Conservation (phyloP, 2,797 vertebrate genomes). For the Potorous gilbertii region DNA sequence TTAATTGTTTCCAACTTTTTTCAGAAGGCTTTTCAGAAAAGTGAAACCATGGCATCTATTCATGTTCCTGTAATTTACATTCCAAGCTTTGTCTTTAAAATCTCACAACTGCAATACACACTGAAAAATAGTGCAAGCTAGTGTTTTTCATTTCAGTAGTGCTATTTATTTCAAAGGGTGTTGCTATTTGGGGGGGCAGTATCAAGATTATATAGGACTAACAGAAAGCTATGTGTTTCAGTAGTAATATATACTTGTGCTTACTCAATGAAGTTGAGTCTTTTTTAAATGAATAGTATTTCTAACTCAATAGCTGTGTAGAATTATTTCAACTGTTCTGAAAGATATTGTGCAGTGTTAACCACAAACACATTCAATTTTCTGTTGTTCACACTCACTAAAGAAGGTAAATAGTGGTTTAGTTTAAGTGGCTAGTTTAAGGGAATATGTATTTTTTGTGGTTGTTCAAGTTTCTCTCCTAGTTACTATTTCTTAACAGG, state of each 20-base stretch:
- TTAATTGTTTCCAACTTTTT: constrained; percentile 44
- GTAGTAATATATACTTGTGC: not conserved
- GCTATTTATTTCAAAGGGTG: constrained; percentile 38
- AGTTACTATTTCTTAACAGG: not conserved
- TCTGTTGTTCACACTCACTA: not conserved
- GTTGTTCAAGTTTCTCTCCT: not conserved
- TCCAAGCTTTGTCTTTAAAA: constrained; percentile 30
- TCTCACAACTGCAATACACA: not conserved
- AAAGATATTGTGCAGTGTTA: not conserved
- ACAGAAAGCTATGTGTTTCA: not conserved
- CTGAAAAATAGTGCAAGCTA: constrained; percentile 16
- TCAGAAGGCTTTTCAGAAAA: constrained; percentile 55
- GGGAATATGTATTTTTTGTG: not conserved
- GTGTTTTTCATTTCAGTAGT: constrained; percentile 49
- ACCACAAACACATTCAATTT: not conserved
- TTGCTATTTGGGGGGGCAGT: not conserved
- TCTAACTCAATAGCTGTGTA: constrained; percentile 5
- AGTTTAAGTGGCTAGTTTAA: not conserved
- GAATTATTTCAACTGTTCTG: not conserved
- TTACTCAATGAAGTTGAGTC: constrained; percentile 1
- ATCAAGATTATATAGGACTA: not conserved
- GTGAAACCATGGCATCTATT: constrained; percentile 12
- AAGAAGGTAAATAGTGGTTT: not conserved
- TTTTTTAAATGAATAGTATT: constrained; percentile 34
- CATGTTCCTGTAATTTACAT: constrained; percentile 26